These are phyloP conservation scores for Sebastes flavidus DNA, from an alignment of 2,797 vertebrate species.

Conservation along the genomic window DNA sequence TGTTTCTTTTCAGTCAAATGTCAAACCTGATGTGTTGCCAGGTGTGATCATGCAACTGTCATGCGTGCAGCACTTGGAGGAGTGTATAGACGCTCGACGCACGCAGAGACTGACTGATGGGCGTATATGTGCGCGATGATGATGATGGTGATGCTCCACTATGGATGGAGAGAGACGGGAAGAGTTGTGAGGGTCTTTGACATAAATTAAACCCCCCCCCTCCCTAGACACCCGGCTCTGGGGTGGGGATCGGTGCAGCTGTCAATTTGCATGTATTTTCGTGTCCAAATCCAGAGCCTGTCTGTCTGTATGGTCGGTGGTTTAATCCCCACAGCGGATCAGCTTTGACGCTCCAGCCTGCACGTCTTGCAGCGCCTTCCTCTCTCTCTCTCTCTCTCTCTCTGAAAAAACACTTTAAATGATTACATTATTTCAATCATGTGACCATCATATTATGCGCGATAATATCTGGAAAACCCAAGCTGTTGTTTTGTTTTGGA, in stretches of 20 bases:
- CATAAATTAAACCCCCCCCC: constrained; percentile 38
- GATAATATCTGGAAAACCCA: constrained; percentile 5
- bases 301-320: constrained; percentile 39
- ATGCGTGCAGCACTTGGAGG: constrained; percentile 36
- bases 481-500: neutral
- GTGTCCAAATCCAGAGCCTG: constrained; percentile 59
- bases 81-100: constrained; percentile 9
- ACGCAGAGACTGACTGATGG: constrained; percentile 43
- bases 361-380: constrained; percentile 38
- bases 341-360: constrained; percentile 59
- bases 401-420: constrained; percentile 59
- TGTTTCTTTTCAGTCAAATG: neutral
- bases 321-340: constrained; percentile 78
- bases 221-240: constrained; percentile 46
- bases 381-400: neutral
- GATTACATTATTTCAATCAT: constrained; percentile 63
- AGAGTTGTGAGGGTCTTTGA: constrained; percentile 52
- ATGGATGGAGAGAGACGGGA: constrained; percentile 10
- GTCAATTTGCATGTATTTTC: constrained; percentile 77
- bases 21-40: neutral
- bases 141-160: neutral
- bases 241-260: constrained; percentile 76
- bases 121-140: constrained; percentile 62
- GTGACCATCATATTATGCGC: constrained; percentile 33
- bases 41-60: constrained; percentile 42